A percentile compares a stretch with the other conserved stretches of the same genome.
Conservation (phyloP, 2,888 invertebrate genomes). For the Ephialtes manifestator region DNA sequence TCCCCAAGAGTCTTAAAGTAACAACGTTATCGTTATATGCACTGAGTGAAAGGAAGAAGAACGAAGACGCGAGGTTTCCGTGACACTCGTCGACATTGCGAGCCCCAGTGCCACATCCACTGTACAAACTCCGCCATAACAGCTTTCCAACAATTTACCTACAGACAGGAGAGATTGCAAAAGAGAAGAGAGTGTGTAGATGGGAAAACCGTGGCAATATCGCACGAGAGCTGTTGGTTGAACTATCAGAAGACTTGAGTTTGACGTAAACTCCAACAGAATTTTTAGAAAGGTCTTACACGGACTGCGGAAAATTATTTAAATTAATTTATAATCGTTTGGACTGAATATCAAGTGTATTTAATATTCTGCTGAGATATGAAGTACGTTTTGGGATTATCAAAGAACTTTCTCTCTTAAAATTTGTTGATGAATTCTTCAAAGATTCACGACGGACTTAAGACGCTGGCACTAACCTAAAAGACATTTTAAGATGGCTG, state of each 20-base stretch:
- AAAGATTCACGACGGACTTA: too few relatives aligned
- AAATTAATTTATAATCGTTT: conserved; percentile 15
- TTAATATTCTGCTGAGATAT: not conserved
- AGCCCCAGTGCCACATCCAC: conserved; percentile 23
- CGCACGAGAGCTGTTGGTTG: conserved; percentile 20
- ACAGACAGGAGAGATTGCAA: not conserved
- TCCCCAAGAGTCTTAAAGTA: conserved; percentile 58
- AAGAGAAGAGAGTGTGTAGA: not conserved
- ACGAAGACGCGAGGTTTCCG: conserved; percentile 10
- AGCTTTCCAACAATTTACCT: conserved; percentile 61
- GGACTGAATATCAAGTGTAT: not conserved
- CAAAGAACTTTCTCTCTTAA: not conserved
- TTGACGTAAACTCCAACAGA: conserved; percentile 41
- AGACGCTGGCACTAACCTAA: not conserved
- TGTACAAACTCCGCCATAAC: conserved; percentile 51
- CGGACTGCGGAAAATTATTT: not conserved
- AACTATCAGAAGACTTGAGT: conserved; percentile 43
- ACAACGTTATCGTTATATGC: conserved; percentile 64
- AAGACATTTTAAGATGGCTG: not conserved
- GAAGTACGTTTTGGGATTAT: not conserved
- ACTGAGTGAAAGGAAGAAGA: conserved; percentile 14
- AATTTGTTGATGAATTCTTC: not conserved
- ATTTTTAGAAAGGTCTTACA: conserved; percentile 8
- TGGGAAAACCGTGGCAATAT: conserved; percentile 44
- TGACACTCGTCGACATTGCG: conserved; percentile 47